Base-by-base conservation (phyloP, 64 coral and sea anemone species). In the Pocillopora damicornis region DNA sequence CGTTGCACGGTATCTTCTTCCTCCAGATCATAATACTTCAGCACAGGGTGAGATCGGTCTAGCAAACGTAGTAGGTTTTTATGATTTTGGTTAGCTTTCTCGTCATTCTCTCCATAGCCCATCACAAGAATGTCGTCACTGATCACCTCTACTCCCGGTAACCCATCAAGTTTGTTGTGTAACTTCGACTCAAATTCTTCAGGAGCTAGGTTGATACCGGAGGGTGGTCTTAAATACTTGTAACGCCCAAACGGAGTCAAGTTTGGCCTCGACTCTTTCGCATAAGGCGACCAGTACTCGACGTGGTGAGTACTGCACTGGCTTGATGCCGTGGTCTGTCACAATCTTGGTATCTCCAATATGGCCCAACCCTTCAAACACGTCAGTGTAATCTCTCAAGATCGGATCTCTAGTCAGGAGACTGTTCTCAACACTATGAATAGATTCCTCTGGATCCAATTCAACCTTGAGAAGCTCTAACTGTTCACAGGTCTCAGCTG, bases 371-470 rank as follows among this genome's bases (percentile, higher is more conserved):
- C 84, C 83, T 79, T 87, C 61, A 11, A 92, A 81, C 30, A 87
- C 90, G 67, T 81, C 83, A n/a, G 38, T 78, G 71, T 79, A 87
- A 25, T 91, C 22, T 15, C 63, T 87, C 25, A 80, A 20, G 30
- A 91, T 78, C 62, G 25, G n/a, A 16, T 92, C 84, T 87, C 74
- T 92, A 59, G 86, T 82, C 37, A 91, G 74, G 74, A n/a, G n/a
- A n/a, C n/a, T n/a, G n/a, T n/a, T n/a, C n/a, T n/a, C n/a, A n/a
- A n/a, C n/a, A n/a, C n/a, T 60, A 61, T 61, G 58, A 23, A 75
- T 89, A 25, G 58, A 37, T 12, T 68, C 71, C 16, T 74, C 66
- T 64, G 66, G 34, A 60, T 93, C 91, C 67, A 89, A 30, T 18
- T 78, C 80, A n/a, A 93, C 26, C 72, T 89, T 89, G 30, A 89